A percentile compares a stretch with the other conserved stretches of the same genome.
phyloP scores from a whole-genome alignment of 1,140 invertebrate genomes.

The Drosophila setifemur region DNA sequence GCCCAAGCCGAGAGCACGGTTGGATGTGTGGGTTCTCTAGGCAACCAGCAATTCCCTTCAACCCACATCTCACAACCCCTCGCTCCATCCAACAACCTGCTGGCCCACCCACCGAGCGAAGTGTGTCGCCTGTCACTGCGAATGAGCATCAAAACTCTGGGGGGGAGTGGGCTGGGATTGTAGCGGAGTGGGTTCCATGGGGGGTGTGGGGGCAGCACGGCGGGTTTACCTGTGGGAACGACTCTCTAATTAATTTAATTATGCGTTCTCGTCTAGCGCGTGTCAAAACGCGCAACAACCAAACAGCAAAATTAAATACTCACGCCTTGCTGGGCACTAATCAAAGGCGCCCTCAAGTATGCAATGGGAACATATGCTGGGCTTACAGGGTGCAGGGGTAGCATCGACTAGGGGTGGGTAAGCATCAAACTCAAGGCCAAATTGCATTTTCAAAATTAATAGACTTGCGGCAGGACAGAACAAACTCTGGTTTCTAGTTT shows the following conservation, averaged over 20 bases:
- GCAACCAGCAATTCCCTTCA: constrained; percentile 12
- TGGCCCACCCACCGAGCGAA: constrained; percentile 44
- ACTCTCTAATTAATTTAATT: constrained; percentile 78
- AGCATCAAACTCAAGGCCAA: too few relatives aligned
- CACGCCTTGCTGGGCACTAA: constrained; percentile 65
- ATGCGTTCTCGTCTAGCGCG: constrained; percentile 69
- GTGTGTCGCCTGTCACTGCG: constrained; percentile 77
- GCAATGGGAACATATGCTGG: constrained; percentile 47
- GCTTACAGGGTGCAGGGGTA: background rate
- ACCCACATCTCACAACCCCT: background rate
- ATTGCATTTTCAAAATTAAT: too few relatives aligned
- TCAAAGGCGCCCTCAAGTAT: constrained; percentile 76
- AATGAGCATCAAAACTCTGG: constrained; percentile 64
- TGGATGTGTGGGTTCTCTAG: constrained; percentile 31
- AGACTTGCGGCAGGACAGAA: too few relatives aligned
- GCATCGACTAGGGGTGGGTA: background rate
- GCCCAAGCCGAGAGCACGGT: constrained; percentile 5
- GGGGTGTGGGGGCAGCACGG: background rate
- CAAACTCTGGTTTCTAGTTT: too few relatives aligned
- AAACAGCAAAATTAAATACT: constrained; percentile 70
- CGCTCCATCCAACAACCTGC: constrained; percentile 25
- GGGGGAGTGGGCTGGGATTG: background rate
- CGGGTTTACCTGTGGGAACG: constrained; percentile 69
- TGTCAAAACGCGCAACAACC: constrained; percentile 60
- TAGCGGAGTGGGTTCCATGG: background rate